Evolutionary conservation across 2,888 invertebrate species (phyloP).

Genomic region (Hirudinaria manillensis): DNA sequence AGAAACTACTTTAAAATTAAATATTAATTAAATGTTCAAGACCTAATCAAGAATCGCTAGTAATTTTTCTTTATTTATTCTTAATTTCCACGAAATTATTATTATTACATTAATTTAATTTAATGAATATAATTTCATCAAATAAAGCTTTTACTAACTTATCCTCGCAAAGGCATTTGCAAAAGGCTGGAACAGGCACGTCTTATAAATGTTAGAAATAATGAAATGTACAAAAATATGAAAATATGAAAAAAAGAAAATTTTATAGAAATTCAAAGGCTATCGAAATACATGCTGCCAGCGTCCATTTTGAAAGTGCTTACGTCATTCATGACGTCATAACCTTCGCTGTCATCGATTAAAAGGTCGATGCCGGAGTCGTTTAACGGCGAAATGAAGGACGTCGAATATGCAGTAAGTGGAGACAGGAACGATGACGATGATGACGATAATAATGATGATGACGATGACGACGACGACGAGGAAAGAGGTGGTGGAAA

Average conservation of each 20-base stretch:
- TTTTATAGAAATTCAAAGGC: neutral
- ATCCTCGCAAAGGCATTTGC: neutral
- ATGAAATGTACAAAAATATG: neutral
- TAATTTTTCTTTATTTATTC: no score
- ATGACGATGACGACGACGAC: no score
- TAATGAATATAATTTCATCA: no score
- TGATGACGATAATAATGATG: no score
- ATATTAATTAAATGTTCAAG: no score
- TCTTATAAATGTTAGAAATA: neutral
- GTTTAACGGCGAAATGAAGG: conserved; percentile 12
- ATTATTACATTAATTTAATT: no score
- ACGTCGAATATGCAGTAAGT: neutral
- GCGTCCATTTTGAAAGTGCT: neutral
- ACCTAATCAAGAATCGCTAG: no score
- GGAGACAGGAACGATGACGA: conserved; percentile 1
- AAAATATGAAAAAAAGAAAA: neutral
- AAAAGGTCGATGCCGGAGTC: conserved; percentile 24
- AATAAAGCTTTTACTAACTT: no score
- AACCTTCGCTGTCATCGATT: neutral
- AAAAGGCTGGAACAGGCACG: conserved; percentile 1
- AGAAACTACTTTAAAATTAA: no score
- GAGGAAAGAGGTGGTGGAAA: no score
- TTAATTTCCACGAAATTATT: no score
- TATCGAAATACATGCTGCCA: neutral
- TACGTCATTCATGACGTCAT: conserved; percentile 12